A percentile compares a stretch with the other conserved stretches of the same genome.
Evolutionary conservation across 2,888 invertebrate genomes (phyloP).

Genomic region (Micoletzkya japonica): DNA sequence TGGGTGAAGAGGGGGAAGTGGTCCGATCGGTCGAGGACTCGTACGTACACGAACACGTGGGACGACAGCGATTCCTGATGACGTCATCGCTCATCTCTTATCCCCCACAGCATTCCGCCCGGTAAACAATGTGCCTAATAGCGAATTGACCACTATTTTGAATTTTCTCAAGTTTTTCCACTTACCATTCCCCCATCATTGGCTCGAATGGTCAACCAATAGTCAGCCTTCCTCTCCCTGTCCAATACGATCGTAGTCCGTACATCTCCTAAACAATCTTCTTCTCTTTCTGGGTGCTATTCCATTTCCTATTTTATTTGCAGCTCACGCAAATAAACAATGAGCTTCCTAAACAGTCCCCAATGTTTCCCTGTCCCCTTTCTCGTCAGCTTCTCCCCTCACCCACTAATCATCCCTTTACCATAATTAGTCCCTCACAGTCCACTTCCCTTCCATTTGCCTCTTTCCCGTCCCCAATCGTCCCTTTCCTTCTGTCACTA

Average conservation of each 20-base stretch:
- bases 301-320: too few species aligned
- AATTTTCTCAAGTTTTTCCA: not conserved
- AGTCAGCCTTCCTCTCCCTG: slow-evolving; percentile 81
- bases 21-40: slow-evolving; percentile 86
- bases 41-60: slow-evolving; percentile 74
- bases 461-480: slow-evolving; percentile 6
- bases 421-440: slow-evolving; percentile 6
- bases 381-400: slow-evolving; percentile 3
- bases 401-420: slow-evolving; percentile 18
- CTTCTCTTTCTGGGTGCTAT: too few species aligned
- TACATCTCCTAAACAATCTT: slow-evolving; percentile 76
- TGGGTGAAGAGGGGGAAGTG: slow-evolving; percentile 85
- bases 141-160: too few species aligned
- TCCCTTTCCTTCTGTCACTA: slow-evolving; percentile 13
- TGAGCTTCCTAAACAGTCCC: too few species aligned
- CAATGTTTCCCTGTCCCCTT: not conserved
- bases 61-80: slow-evolving; percentile 21
- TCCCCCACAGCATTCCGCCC: too few species aligned
- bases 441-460: not conserved
- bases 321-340: too few species aligned
- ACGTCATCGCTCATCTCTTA: not conserved
- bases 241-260: slow-evolving; percentile 83
- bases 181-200: slow-evolving; percentile 58
- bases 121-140: too few species aligned
- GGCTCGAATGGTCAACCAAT: slow-evolving; percentile 92